These are phyloP conservation scores for Anabas testudineus DNA, from an alignment of 2,797 vertebrate species.

Conservation along the genomic window DNA sequence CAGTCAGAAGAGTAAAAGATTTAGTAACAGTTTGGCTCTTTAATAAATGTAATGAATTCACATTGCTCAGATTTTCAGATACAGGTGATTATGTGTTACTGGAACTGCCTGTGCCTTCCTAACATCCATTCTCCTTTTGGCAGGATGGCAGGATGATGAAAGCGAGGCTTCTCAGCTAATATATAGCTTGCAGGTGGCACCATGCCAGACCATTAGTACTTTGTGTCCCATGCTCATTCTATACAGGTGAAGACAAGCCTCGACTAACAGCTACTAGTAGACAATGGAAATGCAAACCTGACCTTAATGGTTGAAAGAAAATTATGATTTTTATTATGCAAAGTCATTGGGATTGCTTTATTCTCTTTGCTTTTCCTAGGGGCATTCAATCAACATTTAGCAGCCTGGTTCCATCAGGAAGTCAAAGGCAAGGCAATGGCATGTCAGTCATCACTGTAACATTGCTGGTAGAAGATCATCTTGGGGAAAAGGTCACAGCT, in stretches of 20 bases:
- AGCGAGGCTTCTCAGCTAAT: slow-evolving; percentile 79
- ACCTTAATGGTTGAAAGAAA: not conserved
- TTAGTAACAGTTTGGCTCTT: not conserved
- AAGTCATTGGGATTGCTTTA: not conserved
- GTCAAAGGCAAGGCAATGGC: slow-evolving; percentile 24
- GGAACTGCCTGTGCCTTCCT: not conserved
- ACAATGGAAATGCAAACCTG: not conserved
- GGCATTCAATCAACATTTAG: slow-evolving; percentile 79
- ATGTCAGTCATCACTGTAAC: slow-evolving; percentile 71
- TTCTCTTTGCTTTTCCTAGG: slow-evolving; percentile 44
- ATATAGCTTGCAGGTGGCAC: slow-evolving; percentile 80
- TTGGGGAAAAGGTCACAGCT: slow-evolving; percentile 77
- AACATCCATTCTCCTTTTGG: slow-evolving; percentile 13
- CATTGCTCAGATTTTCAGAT: not conserved
- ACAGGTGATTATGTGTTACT: not conserved
- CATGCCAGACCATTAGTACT: slow-evolving; percentile 57
- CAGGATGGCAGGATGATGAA: slow-evolving; percentile 82
- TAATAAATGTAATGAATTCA: no score
- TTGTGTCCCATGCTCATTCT: slow-evolving; percentile 78
- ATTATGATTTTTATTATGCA: not conserved
- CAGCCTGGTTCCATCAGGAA: slow-evolving; percentile 78
- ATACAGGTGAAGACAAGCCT: slow-evolving; percentile 73
- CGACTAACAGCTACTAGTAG: not conserved
- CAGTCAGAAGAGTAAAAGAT: not conserved
- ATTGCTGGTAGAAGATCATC: slow-evolving; percentile 80